A percentile compares a stretch with the other conserved stretches of the same genome.
Evolutionary conservation across 2,888 invertebrate genomes (phyloP).

Genomic region (Stegophylla sp.): DNA sequence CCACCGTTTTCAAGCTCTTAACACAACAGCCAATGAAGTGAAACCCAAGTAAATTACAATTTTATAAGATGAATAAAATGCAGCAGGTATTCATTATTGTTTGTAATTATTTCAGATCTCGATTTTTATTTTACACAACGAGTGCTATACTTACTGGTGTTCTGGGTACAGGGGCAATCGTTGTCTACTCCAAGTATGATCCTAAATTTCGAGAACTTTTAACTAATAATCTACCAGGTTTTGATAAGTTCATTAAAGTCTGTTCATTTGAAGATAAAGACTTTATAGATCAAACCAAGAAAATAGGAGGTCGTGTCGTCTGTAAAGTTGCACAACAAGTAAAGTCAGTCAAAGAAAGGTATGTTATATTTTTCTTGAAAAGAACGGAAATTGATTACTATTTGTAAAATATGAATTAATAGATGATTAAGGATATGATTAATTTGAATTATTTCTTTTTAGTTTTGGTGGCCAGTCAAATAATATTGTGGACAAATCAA

Average conservation of each 20-base stretch:
- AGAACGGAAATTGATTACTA: neutral
- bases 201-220: constrained; percentile 74
- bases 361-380: neutral
- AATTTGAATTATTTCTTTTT: neutral
- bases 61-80: neutral
- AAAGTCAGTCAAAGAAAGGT: constrained; percentile 42
- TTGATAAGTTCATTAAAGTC: constrained; percentile 71
- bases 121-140: constrained; percentile 50
- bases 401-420: neutral
- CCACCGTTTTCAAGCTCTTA: constrained; percentile 9
- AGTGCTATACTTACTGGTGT: constrained; percentile 67
- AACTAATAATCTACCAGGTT: constrained; percentile 73
- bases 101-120: constrained; percentile 19
- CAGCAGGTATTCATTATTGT: neutral
- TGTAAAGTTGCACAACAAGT: constrained; percentile 48
- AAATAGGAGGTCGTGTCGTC: constrained; percentile 33
- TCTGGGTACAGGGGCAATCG: constrained; percentile 67
- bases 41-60: constrained; percentile 28
- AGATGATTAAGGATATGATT: too few species aligned
- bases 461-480: constrained; percentile 33
- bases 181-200: constrained; percentile 71
- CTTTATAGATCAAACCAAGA: constrained; percentile 16
- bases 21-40: constrained; percentile 41
- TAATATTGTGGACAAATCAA: constrained; percentile 17
- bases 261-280: constrained; percentile 69